Percentiles rank a stretch among this genome's conserved stretches.
Conservation (phyloP, 2,888 invertebrate species). For the Microctonus aethiopoides region DNA sequence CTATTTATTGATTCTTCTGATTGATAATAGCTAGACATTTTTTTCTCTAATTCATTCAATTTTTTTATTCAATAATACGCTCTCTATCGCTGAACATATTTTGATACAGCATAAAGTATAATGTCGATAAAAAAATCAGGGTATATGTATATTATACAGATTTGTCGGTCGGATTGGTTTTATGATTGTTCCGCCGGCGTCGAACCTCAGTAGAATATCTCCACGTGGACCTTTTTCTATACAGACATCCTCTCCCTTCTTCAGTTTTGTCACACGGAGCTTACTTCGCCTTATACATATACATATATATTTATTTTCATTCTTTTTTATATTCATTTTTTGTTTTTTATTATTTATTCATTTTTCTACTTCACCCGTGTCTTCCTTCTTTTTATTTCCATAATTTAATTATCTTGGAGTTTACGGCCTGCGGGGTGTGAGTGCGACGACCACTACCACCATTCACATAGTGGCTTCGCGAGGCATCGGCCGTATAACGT, state of each 20-base stretch:
- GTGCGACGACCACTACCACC: conserved; percentile 50
- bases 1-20: no score
- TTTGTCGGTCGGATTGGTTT: conserved; percentile 66
- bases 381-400: conserved; percentile 54
- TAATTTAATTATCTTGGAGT: conserved; percentile 65
- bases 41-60: not conserved
- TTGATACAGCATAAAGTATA: not conserved
- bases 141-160: conserved; percentile 66
- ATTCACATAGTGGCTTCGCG: conserved; percentile 49
- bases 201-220: conserved; percentile 34
- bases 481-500: conserved; percentile 53
- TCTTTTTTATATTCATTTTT: not conserved
- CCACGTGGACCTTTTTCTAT: conserved; percentile 20
- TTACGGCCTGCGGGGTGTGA: conserved; percentile 49
- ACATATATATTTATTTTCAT: conserved; percentile 8
- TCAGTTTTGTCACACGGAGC: conserved; percentile 13
- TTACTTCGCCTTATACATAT: not conserved
- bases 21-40: no score
- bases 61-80: not conserved
- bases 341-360: conserved; percentile 44
- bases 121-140: conserved; percentile 58
- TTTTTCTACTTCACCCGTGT: conserved; percentile 31
- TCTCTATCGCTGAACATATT: not conserved
- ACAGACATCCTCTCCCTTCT: conserved; percentile 2
- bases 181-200: conserved; percentile 63